A percentile compares a stretch with the other conserved stretches of the same genome.
Conservation (phyloP, 2,888 invertebrate species). For the Ametastegia equiseti region DNA sequence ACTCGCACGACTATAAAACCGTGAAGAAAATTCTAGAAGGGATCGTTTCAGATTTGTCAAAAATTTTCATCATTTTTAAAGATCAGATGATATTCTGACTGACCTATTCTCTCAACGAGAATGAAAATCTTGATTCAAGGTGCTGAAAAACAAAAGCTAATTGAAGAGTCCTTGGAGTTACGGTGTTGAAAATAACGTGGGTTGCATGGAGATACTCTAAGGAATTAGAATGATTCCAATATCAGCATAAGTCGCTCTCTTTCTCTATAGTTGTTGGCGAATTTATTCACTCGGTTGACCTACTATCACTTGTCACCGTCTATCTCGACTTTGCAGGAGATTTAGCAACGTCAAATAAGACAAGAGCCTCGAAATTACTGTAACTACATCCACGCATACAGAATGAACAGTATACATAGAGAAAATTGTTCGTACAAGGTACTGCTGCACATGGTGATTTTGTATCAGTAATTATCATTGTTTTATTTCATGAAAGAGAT, state of each 20-base stretch:
- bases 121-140: too few relatives aligned
- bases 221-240: background rate
- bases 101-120: too few relatives aligned
- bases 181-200: background rate
- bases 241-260: background rate
- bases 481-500: background rate
- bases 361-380: background rate
- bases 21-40: background rate
- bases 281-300: slow-evolving; percentile 31
- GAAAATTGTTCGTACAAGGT: background rate
- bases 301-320: slow-evolving; percentile 26
- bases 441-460: background rate
- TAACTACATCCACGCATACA: background rate
- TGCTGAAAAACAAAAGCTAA: too few relatives aligned
- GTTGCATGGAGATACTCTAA: background rate
- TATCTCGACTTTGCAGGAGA: background rate
- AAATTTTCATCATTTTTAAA: too few relatives aligned
- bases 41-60: too few relatives aligned
- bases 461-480: slow-evolving; percentile 1
- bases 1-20: slow-evolving; percentile 55
- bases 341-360: slow-evolving; percentile 26
- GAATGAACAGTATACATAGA: background rate
- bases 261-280: slow-evolving; percentile 2
- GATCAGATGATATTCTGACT: too few relatives aligned
- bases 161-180: background rate